Percentiles rank a stretch among this genome's conserved stretches.
Evolutionary conservation across 2,797 vertebrate species (phyloP).

Genomic region (Xyrichtys novacula): DNA sequence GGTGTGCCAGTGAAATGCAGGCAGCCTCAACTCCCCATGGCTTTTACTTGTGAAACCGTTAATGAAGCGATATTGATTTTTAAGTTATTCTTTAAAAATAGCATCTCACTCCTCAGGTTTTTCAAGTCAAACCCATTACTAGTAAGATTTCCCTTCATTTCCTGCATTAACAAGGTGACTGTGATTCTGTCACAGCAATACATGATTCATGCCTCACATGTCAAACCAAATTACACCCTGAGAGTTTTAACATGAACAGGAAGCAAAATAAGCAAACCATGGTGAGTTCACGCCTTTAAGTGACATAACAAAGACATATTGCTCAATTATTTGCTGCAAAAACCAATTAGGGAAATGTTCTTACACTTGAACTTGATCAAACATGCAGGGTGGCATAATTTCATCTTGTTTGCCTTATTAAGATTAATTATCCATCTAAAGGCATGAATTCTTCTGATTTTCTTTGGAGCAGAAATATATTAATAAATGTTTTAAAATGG

Average conservation of each 20-base stretch:
- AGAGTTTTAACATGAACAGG: constrained; percentile 31
- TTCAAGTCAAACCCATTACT: constrained; percentile 8
- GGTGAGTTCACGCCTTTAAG: constrained; percentile 1
- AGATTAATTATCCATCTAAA: neutral
- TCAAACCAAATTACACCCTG: constrained; percentile 33
- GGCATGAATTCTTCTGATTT: neutral
- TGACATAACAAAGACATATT: constrained; percentile 24
- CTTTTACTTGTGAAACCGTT: neutral
- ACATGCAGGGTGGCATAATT: neutral
- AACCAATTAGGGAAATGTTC: neutral
- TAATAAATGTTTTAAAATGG: neutral
- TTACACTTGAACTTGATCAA: constrained; percentile 7
- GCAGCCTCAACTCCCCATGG: constrained; percentile 1
- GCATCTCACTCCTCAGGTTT: neutral
- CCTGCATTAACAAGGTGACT: constrained; percentile 9
- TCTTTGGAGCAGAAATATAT: neutral
- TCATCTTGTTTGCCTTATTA: neutral
- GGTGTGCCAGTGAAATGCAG: constrained; percentile 11
- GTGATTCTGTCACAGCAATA: constrained; percentile 2
- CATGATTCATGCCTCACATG: constrained; percentile 24
- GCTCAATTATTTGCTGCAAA: neutral
- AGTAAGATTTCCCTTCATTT: constrained; percentile 10
- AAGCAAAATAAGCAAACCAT: constrained; percentile 17
- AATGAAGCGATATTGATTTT: constrained; percentile 13
- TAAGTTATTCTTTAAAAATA: neutral